Conservation (phyloP, 2,797 vertebrate species). For the Epinephelus malabaricus region DNA sequence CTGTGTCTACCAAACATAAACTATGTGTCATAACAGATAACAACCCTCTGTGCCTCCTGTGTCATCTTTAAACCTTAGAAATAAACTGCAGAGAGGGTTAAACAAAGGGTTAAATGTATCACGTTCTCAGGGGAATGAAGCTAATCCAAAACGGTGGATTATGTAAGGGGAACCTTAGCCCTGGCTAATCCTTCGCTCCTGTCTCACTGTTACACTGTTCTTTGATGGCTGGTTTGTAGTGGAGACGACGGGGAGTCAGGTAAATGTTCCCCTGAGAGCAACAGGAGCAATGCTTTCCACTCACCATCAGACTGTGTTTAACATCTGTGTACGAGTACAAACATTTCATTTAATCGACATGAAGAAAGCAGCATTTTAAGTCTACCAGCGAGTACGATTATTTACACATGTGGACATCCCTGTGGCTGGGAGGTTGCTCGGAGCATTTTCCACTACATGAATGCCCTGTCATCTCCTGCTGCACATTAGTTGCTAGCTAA, state of each 20-base stretch:
- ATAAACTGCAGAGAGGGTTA: constrained; percentile 36
- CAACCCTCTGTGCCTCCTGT: background rate
- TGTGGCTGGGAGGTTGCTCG: constrained; percentile 13
- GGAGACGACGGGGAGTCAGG: constrained; percentile 39
- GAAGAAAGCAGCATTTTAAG: background rate
- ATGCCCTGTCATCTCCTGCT: constrained; percentile 11
- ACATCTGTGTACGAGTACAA: background rate
- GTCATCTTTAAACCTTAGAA: background rate
- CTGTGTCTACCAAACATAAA: background rate
- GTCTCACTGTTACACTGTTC: constrained; percentile 41
- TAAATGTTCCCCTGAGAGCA: constrained; percentile 19
- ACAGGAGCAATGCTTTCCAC: constrained; percentile 13
- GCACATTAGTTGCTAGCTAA: constrained; percentile 20
- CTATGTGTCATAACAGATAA: constrained; percentile 3
- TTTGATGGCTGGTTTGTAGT: constrained; percentile 42
- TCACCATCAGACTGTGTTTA: background rate
- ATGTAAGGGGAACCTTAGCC: constrained; percentile 62
- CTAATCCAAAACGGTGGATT: constrained; percentile 73
- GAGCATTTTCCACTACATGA: constrained; percentile 39
- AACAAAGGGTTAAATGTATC: constrained; percentile 60
- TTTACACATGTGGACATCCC: background rate
- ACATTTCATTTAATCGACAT: constrained; percentile 4
- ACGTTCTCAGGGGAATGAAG: constrained; percentile 48
- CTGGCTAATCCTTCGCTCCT: constrained; percentile 57
- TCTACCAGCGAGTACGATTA: background rate